A percentile compares a stretch with the other conserved stretches of the same genome.
Conservation (phyloP, 2,888 invertebrate genomes). For the Leucoptera coffeella region DNA sequence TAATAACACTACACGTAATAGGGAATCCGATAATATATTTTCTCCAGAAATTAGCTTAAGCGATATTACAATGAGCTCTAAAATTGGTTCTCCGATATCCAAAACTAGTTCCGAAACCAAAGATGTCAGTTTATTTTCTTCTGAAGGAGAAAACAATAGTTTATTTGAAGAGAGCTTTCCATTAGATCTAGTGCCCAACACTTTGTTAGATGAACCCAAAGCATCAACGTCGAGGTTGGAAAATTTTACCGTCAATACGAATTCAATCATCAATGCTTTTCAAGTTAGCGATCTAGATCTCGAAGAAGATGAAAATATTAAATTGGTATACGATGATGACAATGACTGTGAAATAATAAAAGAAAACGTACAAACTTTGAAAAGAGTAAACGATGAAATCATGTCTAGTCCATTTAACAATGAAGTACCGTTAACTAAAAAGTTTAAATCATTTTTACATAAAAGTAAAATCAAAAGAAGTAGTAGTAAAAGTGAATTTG, state of each 20-base stretch:
- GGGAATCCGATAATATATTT: slow-evolving; percentile 14
- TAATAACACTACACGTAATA: slow-evolving; percentile 20
- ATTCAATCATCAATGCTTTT: slow-evolving; percentile 23
- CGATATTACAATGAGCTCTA: slow-evolving; percentile 1
- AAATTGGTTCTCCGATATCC: slow-evolving; percentile 9
- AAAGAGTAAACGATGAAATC: no score
- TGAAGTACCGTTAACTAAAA: background rate
- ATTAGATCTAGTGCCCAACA: slow-evolving; percentile 41
- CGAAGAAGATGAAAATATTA: slow-evolving; percentile 28
- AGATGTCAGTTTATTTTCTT: slow-evolving; percentile 36
- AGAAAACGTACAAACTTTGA: slow-evolving; percentile 7
- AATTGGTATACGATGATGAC: slow-evolving; percentile 30
- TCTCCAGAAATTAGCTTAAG: slow-evolving; percentile 18
- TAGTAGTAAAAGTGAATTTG: slow-evolving; percentile 15
- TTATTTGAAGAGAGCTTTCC: slow-evolving; percentile 55
- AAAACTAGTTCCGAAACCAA: slow-evolving; percentile 11
- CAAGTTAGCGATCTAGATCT: slow-evolving; percentile 15
- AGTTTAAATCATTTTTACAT: background rate
- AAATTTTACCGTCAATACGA: slow-evolving; percentile 14
- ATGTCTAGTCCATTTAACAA: background rate
- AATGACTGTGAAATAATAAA: slow-evolving; percentile 8
- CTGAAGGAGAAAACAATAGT: slow-evolving; percentile 44
- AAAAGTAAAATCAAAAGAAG: background rate
- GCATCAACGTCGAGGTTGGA: background rate
- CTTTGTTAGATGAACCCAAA: slow-evolving; percentile 24